Evolutionary conservation across 1,140 invertebrate species (phyloP), one percentile per base, ranked within the genome.

Genomic region (Notospermus geniculatus): DNA sequence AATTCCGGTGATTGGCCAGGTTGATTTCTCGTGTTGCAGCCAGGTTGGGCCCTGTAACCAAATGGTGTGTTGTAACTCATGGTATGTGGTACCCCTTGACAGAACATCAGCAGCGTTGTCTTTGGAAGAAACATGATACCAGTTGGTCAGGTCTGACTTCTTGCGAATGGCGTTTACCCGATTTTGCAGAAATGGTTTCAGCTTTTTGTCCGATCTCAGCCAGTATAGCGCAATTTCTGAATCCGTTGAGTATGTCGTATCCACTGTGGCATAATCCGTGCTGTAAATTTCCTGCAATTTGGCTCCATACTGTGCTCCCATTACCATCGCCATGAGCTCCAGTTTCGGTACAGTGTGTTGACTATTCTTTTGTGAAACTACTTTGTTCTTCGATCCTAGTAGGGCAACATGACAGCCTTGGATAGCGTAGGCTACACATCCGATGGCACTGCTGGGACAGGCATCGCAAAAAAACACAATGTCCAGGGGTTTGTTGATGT

Each of bases 161-260:
- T 50, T 5, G 5, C 25, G 4, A n/a, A 50, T 50, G 4, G n/a
- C 25, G n/a, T 50, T 27, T 5, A 50, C 46, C n/a, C 46, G 46
- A 50, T 50, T 50, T 27, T 50, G 4, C 4, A 50, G 5, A n/a
- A 50, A 50, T 50, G n/a, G 5, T 19, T 19, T 50, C 5, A 50
- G 25, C 9, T 50, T 27, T n/a, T 50, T 50, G n/a, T 50, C 25
- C n/a, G 46, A 50, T 50, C 25, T 50, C n/a, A 50, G n/a, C 46
- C 46, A 50, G 25, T 27, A 50, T 4, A 50, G 46, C 9, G 46
- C 46, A 9, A 50, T 50, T 9, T 19, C 25, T 7, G 46, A 50
- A n/a, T 50, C 46, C 9, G 46, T 50, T 7, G n/a, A n/a, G n/a
- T 50, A 50, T 5, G 19, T 50, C 4, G n/a, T 27, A 9, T 50